Conservation (phyloP, 2,888 invertebrate species). For the Aporophyla nigra region DNA sequence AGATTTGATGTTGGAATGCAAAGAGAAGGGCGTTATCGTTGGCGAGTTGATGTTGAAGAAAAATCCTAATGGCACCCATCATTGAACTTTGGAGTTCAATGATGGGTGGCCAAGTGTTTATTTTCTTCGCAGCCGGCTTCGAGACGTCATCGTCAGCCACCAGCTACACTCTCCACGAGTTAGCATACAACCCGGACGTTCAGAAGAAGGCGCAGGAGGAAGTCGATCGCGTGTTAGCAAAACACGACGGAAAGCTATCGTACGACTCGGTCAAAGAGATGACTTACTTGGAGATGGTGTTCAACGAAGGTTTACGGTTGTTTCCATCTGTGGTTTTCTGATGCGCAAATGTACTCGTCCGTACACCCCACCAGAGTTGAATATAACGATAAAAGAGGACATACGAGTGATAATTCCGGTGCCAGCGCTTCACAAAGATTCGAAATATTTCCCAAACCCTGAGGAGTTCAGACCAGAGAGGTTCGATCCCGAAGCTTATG, state of each 20-base stretch:
- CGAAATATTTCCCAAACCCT: conserved; percentile 65
- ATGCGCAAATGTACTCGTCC: conserved; percentile 65
- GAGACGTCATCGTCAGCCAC: conserved; percentile 81
- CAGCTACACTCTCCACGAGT: conserved; percentile 76
- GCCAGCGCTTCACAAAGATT: conserved; percentile 45
- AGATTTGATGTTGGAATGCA: conserved; percentile 72
- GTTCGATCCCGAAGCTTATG: conserved; percentile 62
- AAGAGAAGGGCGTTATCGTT: conserved; percentile 68
- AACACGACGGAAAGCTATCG: conserved; percentile 69
- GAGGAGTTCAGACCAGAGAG: conserved; percentile 66
- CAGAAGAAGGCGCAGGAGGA: conserved; percentile 77
- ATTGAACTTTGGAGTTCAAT: conserved; percentile 70
- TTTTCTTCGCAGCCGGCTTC: conserved; percentile 80
- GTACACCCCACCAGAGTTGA: conserved; percentile 60
- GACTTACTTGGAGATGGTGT: conserved; percentile 70
- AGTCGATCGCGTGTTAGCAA: conserved; percentile 72
- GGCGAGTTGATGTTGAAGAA: conserved; percentile 70
- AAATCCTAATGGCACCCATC: conserved; percentile 66
- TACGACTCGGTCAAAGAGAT: conserved; percentile 75
- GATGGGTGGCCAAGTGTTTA: conserved; percentile 72
- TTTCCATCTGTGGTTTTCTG: conserved; percentile 71
- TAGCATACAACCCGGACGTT: conserved; percentile 78
- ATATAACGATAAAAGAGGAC: conserved; percentile 51
- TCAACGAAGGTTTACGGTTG: conserved; percentile 72
- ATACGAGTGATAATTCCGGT: conserved; percentile 52